phyloP scores from a whole-genome alignment of 2,113 vertebrate species.

The Chunga burmeisteri region DNA sequence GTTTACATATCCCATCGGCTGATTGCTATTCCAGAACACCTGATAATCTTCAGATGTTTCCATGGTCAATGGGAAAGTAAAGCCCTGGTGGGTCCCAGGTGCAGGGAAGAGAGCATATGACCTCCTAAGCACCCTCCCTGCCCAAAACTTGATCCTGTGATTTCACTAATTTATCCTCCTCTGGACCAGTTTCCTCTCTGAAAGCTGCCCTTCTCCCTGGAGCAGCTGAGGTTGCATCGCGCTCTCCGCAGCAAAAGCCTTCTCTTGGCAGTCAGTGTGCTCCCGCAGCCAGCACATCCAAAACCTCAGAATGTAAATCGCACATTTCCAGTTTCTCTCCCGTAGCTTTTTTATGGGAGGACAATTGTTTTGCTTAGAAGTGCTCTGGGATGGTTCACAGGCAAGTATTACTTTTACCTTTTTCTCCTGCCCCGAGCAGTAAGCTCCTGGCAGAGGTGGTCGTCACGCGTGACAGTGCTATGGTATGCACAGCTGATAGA shows the following conservation, averaged over 20 bases:
- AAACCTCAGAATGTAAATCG: not conserved
- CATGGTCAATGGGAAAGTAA: not conserved
- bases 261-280: not conserved
- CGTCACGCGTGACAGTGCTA: fast-evolving
- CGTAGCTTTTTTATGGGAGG: not conserved
- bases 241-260: not conserved
- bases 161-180: not conserved
- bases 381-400: not conserved
- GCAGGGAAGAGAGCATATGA: not conserved
- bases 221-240: not conserved
- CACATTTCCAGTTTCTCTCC: fast-evolving
- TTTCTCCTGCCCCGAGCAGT: not conserved
- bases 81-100: not conserved
- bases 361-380: not conserved
- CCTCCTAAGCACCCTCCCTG: not conserved
- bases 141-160: not conserved
- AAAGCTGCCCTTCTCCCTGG: not conserved
- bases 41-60: not conserved
- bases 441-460: not conserved
- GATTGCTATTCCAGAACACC: not conserved
- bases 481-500: not conserved
- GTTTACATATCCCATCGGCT: not conserved
- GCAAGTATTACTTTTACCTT: not conserved
- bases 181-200: not conserved
- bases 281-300: not conserved